Conservation (phyloP, 35 echinoderm and acorn worm genomes). For the Ophioderma brevispina region DNA sequence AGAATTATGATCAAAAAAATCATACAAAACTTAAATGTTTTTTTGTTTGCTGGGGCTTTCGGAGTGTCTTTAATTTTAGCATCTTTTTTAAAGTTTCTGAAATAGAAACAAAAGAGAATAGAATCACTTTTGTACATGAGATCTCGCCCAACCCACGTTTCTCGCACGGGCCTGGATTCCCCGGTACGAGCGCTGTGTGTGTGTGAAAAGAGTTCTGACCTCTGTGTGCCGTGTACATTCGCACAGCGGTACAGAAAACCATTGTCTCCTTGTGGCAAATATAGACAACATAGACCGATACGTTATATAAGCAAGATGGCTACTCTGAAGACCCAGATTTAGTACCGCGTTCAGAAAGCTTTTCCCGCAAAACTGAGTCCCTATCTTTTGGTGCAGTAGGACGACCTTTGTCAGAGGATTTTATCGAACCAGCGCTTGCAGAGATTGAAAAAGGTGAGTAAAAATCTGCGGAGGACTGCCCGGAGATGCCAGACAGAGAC, state of each 20-base stretch:
- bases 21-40: neutral
- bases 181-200: neutral
- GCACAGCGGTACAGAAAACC: neutral
- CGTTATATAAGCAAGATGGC: neutral
- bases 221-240: neutral
- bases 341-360: neutral
- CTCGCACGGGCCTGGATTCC: neutral
- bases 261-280: neutral
- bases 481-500: no score
- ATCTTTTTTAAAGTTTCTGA: no score
- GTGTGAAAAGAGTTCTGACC: neutral
- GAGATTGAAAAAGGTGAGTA: conserved; percentile 9
- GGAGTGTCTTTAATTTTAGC: no score
- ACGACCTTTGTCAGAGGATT: neutral
- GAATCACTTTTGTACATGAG: neutral
- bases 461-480: no score
- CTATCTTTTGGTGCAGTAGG: neutral
- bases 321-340: neutral
- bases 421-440: neutral
- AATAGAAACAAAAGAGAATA: no score
- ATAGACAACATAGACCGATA: neutral
- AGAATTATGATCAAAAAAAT: neutral
- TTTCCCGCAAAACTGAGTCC: neutral
- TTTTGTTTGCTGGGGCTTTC: neutral
- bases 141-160: conserved; percentile 1